Evolutionary conservation across 2,888 invertebrate genomes (phyloP).

Genomic region (Eueremaeus valkanovi): DNA sequence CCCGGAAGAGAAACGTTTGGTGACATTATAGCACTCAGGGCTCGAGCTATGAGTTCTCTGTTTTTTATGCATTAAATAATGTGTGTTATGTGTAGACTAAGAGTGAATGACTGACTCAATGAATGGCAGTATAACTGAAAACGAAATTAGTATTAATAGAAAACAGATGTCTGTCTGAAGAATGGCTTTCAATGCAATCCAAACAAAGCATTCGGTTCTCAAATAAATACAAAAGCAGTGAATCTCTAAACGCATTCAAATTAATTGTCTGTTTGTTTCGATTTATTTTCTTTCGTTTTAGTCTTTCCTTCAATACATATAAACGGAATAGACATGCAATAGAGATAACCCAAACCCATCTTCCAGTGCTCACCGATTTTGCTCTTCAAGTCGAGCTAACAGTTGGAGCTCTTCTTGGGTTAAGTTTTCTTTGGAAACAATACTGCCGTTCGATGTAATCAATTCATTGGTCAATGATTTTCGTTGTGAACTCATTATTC

Average conservation of each 20-base stretch:
- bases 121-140: background rate
- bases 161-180: background rate
- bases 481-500: background rate
- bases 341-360: no score
- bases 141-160: background rate
- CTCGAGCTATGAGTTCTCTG: no score
- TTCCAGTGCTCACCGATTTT: constrained; percentile 69
- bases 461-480: background rate
- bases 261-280: no score
- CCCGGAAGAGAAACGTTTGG: constrained; percentile 21
- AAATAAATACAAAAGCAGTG: background rate
- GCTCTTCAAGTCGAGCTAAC: constrained; percentile 91
- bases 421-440: background rate
- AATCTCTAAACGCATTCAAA: background rate
- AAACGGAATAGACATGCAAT: no score
- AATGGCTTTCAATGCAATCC: background rate
- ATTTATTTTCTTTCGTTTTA: no score
- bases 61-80: background rate
- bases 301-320: no score
- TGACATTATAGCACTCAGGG: background rate
- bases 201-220: no score
- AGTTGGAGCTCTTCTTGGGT: constrained; percentile 74
- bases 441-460: background rate
- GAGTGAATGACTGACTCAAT: background rate
- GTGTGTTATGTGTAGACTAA: background rate